Percentiles rank a stretch among this genome's conserved stretches.
These are phyloP conservation scores for Epicampocera succincta DNA, from an alignment of 2,888 invertebrate species.

Conservation along the genomic window DNA sequence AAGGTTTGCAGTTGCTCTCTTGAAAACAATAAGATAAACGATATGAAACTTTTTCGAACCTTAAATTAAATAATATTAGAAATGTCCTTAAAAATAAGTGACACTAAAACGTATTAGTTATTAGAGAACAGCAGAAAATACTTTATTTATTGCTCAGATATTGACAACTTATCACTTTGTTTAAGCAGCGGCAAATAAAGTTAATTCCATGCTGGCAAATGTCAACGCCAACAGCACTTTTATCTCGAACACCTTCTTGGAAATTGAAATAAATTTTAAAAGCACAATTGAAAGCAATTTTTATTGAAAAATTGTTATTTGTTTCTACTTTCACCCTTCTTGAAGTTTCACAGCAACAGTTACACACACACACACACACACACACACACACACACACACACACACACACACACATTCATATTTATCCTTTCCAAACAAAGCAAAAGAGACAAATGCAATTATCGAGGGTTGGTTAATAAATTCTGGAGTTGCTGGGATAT, in stretches of 20 bases:
- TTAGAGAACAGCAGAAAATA: background rate
- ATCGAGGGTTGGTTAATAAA: background rate
- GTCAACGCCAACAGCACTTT: constrained; percentile 11
- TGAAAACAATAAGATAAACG: too few species aligned
- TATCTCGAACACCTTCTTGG: constrained; percentile 24
- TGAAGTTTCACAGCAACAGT: too few species aligned
- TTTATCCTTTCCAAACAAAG: background rate
- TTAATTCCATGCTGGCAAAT: constrained; percentile 28
- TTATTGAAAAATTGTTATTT: constrained; percentile 53
- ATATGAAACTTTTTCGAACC: too few species aligned
- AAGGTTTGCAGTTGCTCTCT: too few species aligned
- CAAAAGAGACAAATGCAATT: background rate
- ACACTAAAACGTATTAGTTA: background rate
- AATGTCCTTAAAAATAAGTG: background rate
- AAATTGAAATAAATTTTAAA: constrained; percentile 47
- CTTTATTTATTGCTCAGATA: constrained; percentile 35
- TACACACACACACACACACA: too few species aligned
- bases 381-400: too few species aligned
- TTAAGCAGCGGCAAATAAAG: constrained; percentile 37
- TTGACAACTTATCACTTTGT: constrained; percentile 55
- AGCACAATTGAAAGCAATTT: constrained; percentile 58
- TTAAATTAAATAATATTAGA: background rate
- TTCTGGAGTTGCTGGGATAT: background rate
- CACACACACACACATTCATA: too few species aligned
- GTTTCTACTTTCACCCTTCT: constrained; percentile 40